Conservation (phyloP, 92 coral and sea anemone species). For the Hydrozoanthus gracilis region DNA sequence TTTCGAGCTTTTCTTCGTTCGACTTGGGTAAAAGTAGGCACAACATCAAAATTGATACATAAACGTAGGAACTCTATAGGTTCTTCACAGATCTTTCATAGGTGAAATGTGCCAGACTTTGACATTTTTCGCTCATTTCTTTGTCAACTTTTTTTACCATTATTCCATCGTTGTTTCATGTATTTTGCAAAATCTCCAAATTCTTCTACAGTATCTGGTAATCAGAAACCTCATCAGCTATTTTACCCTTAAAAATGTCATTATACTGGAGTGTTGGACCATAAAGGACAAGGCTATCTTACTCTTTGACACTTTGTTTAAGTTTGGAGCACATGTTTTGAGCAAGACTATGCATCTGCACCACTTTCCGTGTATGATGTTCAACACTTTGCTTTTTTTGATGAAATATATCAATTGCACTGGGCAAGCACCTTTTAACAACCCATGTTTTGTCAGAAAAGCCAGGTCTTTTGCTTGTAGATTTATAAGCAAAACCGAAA, state of each 20-base stretch:
- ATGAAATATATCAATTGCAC: constrained; percentile 2
- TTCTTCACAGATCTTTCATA: too few species aligned
- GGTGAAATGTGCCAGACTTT: too few species aligned
- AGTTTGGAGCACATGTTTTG: constrained; percentile 6
- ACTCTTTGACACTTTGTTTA: neutral
- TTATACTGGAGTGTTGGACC: neutral
- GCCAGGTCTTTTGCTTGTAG: constrained; percentile 39
- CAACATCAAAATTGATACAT: too few species aligned
- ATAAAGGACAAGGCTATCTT: neutral
- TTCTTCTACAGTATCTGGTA: neutral
- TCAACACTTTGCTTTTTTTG: constrained; percentile 41
- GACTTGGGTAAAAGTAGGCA: too few species aligned
- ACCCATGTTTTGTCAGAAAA: constrained; percentile 47
- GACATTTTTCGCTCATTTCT: too few species aligned
- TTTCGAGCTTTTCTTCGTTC: too few species aligned
- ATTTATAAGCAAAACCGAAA: constrained; percentile 47
- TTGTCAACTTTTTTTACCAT: too few species aligned
- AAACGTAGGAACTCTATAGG: too few species aligned
- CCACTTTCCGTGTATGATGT: constrained; percentile 54
- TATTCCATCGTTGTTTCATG: too few species aligned
- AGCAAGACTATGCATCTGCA: constrained; percentile 46
- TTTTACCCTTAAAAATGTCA: neutral
- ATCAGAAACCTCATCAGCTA: too few species aligned
- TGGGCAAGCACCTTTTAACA: constrained; percentile 48
- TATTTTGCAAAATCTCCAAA: too few species aligned